Evolutionary conservation across 2,888 invertebrate species (phyloP), one percentile per base, ranked within the genome.

Genomic region (Mythimna impura): DNA sequence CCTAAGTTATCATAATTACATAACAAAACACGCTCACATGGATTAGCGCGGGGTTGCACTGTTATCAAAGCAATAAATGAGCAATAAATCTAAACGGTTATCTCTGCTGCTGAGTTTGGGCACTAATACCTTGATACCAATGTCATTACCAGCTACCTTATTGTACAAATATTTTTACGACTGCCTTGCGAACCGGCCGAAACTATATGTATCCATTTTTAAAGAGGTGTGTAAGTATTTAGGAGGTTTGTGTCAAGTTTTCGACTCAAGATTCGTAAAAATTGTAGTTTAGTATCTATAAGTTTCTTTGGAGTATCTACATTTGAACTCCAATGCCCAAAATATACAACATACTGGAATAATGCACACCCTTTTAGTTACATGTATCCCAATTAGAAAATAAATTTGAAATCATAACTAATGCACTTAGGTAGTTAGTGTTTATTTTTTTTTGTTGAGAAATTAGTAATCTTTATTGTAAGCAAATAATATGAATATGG

Each of bases 31-130:
- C 43, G 61, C 66, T 79, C 74, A 69, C 76, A 83, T 80, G 76
- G 82, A 91, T 91, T 91, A 86, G 66, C 61, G 63, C 66, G 73
- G 85, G 73, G 71, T 84, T 79, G 83, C 80, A 83, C 25, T 71
- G 71, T 86, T 86, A 86, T 86, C 86, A 70, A 7, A 22, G 74
- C 76, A 90, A 89, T 89, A 92, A 91, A 89, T 87, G 86, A 87
- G 78, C 73, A 82, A 86, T 91, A 91, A 93, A 93, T 93, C 92
- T 91, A 89, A 89, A 90, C 87, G 69, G 83, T 90, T 92, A 93
- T 91, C 91, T 84, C 62, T 86, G 89, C 88, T 88, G 90, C 88
- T 78, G 89, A 84, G 87, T 88, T 81, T 78, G 43, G 81, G 82
- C 71, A 68, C 81, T 83, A 80, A 85, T 82, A 80, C 81, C 71